Evolutionary conservation across 2,797 vertebrate species (phyloP), one percentile per base, ranked within the genome.

Genomic region (Notoglanidium macrostoma): DNA sequence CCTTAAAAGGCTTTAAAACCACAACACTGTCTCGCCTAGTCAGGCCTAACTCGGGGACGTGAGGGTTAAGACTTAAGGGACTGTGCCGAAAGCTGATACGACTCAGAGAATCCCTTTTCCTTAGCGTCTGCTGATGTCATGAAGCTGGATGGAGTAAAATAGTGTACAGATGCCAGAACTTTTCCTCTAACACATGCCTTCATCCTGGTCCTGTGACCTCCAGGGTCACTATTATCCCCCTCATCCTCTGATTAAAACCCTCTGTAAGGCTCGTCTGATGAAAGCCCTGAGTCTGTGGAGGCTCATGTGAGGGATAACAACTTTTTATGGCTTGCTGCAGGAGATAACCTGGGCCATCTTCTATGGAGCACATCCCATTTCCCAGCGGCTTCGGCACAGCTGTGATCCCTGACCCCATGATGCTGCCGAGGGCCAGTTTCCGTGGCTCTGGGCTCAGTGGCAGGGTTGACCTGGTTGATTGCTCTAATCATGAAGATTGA

Each of bases 121-220:
- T 88, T 57, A 26, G 61, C 44, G 1, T 46, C 29, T 79, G 74
- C 81, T 87, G 73, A 79, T 79, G 51, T 88, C 44, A 81, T 74
- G 23, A 78, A 63, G 74, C 65, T 77, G 35, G 46, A 81, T 63
- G 4, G 77, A 57, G 67, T 83, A 85, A 76, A 63, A 68, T 70
- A 67, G 49, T 70, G 81, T 68, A 54, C 63, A 83, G 80, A 84
- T 84, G 73, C 55, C 83, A 89, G 40, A 59, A 32, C 29, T 14
- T 17, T 93, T 94, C 87, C 91, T 94, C 93, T 93, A 93, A 79
- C 12, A 87, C 90, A 89, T 92, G 92, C 90, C 93, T 89, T 86
- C 91, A 86, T 21, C 23, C 87, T 91, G 92, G 93, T 92, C 94
- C 83, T 0, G 1, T 44, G 91, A 90, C 93, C 91, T 87, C 40